Percentiles rank a stretch among this genome's conserved stretches.
These are phyloP conservation scores for Perizoma affinitatum DNA, from an alignment of 2,888 invertebrate species.

Conservation along the genomic window DNA sequence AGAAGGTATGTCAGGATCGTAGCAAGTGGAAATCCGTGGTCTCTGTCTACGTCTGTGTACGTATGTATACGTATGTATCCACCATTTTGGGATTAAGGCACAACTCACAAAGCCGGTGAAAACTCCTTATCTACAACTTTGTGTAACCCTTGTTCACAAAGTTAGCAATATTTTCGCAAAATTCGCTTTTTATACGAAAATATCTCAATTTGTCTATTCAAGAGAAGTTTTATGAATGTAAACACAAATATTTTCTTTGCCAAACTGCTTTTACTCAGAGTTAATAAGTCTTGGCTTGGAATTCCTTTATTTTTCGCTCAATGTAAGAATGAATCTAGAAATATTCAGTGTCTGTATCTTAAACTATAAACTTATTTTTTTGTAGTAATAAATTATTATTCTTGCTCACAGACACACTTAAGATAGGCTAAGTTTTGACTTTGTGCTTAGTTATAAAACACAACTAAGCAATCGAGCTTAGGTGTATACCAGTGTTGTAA, in stretches of 20 bases:
- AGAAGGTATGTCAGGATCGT: too few relatives aligned
- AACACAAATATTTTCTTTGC: conserved; percentile 22
- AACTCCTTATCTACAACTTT: conserved; percentile 9
- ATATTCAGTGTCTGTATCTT: background rate
- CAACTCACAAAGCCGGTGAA: conserved; percentile 3
- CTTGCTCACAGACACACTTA: too few relatives aligned
- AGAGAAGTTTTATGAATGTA: conserved; percentile 12
- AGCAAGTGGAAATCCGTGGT: too few relatives aligned
- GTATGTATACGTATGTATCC: too few relatives aligned
- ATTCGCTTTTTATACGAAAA: conserved; percentile 2
- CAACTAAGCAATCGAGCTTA: too few relatives aligned
- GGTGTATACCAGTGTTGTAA: too few relatives aligned
- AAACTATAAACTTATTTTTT: background rate
- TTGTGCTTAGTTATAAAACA: too few relatives aligned
- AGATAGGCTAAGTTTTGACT: too few relatives aligned
- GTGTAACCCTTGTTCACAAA: conserved; percentile 1
- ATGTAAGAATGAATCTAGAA: background rate
- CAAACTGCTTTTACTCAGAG: conserved; percentile 14
- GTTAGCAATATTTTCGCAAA: conserved; percentile 1
- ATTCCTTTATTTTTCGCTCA: conserved; percentile 11
- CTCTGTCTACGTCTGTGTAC: too few relatives aligned
- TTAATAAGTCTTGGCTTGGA: conserved; percentile 10
- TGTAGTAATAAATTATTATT: background rate
- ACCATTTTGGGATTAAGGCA: background rate
- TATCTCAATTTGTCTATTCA: conserved; percentile 10